phyloP scores from a whole-genome alignment of 2,888 invertebrate genomes.

The Slavum lentiscoides region DNA sequence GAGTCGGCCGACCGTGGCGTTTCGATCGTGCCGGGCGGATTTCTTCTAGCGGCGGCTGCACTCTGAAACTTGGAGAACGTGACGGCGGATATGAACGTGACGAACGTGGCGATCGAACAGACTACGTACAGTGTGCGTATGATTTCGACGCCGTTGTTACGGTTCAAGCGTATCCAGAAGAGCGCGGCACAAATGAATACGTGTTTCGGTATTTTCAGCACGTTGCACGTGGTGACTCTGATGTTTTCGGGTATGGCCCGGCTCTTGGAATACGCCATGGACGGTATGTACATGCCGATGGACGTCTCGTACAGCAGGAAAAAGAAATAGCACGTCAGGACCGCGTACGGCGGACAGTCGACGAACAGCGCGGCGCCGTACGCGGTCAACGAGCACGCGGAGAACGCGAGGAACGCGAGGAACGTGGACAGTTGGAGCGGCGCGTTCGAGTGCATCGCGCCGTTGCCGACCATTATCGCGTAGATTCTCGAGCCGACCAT shows the following conservation, averaged over 20 bases:
- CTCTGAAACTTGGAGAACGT: constrained; percentile 14
- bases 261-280: constrained; percentile 63
- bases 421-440: constrained; percentile 33
- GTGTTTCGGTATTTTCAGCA: constrained; percentile 67
- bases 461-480: constrained; percentile 59
- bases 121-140: not conserved
- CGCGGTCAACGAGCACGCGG: constrained; percentile 12
- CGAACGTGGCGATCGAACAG: constrained; percentile 7
- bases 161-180: constrained; percentile 21
- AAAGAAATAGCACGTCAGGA: constrained; percentile 60
- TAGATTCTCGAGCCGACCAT: constrained; percentile 65
- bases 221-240: constrained; percentile 64
- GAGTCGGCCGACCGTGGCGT: too few relatives aligned
- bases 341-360: not conserved
- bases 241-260: constrained; percentile 64
- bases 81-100: constrained; percentile 30
- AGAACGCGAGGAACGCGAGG: constrained; percentile 20
- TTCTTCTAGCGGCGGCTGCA: too few relatives aligned
- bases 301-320: constrained; percentile 64
- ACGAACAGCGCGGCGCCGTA: constrained; percentile 27
- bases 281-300: constrained; percentile 66
- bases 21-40: too few relatives aligned
- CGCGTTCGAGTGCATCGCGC: constrained; percentile 44
- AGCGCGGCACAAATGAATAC: constrained; percentile 62
- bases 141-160: constrained; percentile 5